Evolutionary conservation across 53 echinoderm and acorn worm genomes (phyloP), one percentile per base, ranked within the genome.

Genomic region (Henricia sp.): DNA sequence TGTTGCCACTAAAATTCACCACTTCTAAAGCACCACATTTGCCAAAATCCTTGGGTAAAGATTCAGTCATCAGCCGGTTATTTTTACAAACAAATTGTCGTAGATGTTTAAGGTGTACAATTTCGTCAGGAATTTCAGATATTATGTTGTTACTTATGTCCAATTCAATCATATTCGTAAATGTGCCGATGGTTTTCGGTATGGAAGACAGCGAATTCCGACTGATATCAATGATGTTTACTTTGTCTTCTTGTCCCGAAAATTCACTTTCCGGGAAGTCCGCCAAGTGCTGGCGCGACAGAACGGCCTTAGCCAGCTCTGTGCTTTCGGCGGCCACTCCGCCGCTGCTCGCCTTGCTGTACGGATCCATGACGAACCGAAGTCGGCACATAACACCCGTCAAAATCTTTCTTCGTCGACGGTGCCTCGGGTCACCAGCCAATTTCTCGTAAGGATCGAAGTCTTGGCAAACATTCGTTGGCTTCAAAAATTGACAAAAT

Each of bases 21-120:
- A 67, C 77, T 60, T 94, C 90, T 50, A 96, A 70, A 4, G 83
- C 67, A 8, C 86, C 80, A 46, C 87, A 96, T 27, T 83, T 51
- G 34, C 88, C 92, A 63, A 96, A 94, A 12, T 94, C 94, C 50
- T 96, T 96, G 6, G 96, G 96, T 11, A 96, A 77, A 11, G 96
- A 96, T 44, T 68, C 84, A 52, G 78, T 72, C 11, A 88, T 82
- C 16, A 96, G 46, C 17, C 51, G 88, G 86, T 96, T 96, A 72
- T 96, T 96, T 83, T 96, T 96, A 44, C 90, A 91, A 1, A 82
- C 88, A 1, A 96, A 44, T 0, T 71, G 75, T 19, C 71, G 85
- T 19, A 96, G 62, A 71, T 74, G 57, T 52, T 40, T 70, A 52
- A 96, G 68, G 33, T 74, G 44, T 3, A 87, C 56, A 13, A 93